Conservation (phyloP, 2,888 invertebrate species). For the Hoplodrina ambigua region DNA sequence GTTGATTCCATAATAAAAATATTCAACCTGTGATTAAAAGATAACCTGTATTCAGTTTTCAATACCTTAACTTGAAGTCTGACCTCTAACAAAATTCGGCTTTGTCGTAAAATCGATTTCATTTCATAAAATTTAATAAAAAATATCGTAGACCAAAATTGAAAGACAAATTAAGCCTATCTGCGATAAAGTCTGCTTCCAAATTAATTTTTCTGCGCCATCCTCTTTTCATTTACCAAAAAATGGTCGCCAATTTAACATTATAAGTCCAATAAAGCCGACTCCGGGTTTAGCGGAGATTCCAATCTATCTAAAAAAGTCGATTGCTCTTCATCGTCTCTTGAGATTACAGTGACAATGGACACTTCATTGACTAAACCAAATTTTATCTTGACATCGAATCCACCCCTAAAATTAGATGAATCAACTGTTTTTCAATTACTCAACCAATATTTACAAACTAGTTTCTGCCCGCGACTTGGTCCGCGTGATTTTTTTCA, state of each 20-base stretch:
- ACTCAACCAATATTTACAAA: no score
- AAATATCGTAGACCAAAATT: neutral
- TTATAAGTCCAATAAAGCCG: conserved; percentile 18
- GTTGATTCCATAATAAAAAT: no score
- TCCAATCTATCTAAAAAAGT: conserved; percentile 35
- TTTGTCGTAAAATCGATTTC: no score
- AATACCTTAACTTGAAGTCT: no score
- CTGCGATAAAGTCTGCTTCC: neutral
- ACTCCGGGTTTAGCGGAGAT: conserved; percentile 17
- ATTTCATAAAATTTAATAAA: no score
- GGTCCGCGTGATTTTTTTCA: no score
- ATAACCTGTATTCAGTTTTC: no score
- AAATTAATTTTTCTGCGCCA: conserved; percentile 3
- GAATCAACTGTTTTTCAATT: conserved; percentile 1
- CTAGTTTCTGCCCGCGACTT: no score
- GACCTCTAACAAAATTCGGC: no score
- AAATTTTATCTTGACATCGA: conserved; percentile 2
- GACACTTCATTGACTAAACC: conserved; percentile 21
- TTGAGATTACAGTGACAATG: conserved; percentile 27
- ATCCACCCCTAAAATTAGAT: conserved; percentile 1
- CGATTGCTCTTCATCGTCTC: conserved; percentile 21
- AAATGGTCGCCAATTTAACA: conserved; percentile 21
- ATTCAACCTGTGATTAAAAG: no score
- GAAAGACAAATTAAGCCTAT: neutral
- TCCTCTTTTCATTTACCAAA: conserved; percentile 32